Base-by-base conservation (phyloP, 2,888 invertebrate genomes). In the Metellina segmentata region DNA sequence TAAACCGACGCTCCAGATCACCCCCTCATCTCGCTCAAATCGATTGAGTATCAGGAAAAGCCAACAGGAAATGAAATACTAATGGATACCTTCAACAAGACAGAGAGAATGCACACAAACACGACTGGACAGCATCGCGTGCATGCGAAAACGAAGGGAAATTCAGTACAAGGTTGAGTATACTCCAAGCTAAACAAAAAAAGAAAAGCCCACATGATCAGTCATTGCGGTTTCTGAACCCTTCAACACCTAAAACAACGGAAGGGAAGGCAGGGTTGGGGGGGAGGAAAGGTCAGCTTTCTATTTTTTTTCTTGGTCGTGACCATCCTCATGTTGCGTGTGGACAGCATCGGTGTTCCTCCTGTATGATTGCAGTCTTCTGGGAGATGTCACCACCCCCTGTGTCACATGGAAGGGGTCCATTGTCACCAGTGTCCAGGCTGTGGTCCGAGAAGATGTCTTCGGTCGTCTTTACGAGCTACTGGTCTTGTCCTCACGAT, bases 381-480 rank as follows among this genome's bases (percentile, higher is more conserved):
- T 90, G 79, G 69, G 75, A 85, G 90, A 90, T 90, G 90, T 90
- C 90, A 90, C 85, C 90, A 85, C 79, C 74, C 81, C 79, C 81
- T n/a, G 77, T 49, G 72, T 48, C 49, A 34, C 34, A 34, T n/a
- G 34, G 19, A 49, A 48, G 52, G 61, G 52, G 53, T 72, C 51
- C 72, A 85, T 69, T 85, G 90, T 86, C 85, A 71, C 61, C 75
- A 79, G 6, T 52, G 72, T 51, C 52, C 77, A 79, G 48, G 34
- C 19, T 53, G 72, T 79, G 71, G 77, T 85, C 52, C 19, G 53
- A 7, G 51, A 16, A 51, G 48, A 34, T 48, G 51, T 77, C 69
- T 61, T 77, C 52, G 34, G 4, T 34, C 34, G 34, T 34, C 4
- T 34, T 34, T 34, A 34, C 34, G 34, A 34, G 34, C 34, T 34